phyloP scores from a whole-genome alignment of 2,113 vertebrate species.

The Cathartes aura region DNA sequence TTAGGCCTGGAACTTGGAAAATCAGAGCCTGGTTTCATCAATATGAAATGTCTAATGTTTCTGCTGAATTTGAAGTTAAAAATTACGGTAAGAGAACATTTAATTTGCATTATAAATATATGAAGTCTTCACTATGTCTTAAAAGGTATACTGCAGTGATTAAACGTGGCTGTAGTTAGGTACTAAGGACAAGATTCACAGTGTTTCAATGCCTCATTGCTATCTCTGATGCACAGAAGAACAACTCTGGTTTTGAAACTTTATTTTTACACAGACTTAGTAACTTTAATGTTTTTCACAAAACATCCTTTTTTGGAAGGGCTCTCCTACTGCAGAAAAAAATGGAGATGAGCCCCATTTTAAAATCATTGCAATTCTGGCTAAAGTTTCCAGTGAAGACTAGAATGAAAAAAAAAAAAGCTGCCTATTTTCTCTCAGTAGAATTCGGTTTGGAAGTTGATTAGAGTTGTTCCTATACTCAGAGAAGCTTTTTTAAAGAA shows the following conservation, averaged over 20 bases:
- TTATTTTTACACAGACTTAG: not conserved
- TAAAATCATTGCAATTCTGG: not conserved
- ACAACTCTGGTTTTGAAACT: not conserved
- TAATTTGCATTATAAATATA: not conserved
- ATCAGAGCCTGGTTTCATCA: constrained; percentile 67
- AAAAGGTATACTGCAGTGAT: not conserved
- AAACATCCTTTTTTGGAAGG: not conserved
- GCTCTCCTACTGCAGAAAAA: not conserved
- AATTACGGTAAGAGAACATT: constrained; percentile 64
- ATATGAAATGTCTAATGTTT: constrained; percentile 55
- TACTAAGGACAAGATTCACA: not conserved
- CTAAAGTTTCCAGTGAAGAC: not conserved
- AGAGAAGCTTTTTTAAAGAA: not conserved
- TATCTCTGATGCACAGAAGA: not conserved
- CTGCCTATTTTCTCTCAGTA: not conserved
- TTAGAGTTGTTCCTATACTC: not conserved
- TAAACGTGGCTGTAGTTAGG: not conserved
- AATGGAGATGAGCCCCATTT: not conserved
- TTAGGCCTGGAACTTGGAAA: constrained; percentile 75
- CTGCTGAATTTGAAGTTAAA: constrained; percentile 77
- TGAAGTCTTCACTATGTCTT: not conserved
- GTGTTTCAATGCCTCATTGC: not conserved
- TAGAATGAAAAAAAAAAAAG: not conserved
- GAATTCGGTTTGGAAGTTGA: not conserved
- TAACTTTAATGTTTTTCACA: not conserved